Evolutionary conservation across 2,797 vertebrate species (phyloP).

Genomic region (Lepus townsendii): DNA sequence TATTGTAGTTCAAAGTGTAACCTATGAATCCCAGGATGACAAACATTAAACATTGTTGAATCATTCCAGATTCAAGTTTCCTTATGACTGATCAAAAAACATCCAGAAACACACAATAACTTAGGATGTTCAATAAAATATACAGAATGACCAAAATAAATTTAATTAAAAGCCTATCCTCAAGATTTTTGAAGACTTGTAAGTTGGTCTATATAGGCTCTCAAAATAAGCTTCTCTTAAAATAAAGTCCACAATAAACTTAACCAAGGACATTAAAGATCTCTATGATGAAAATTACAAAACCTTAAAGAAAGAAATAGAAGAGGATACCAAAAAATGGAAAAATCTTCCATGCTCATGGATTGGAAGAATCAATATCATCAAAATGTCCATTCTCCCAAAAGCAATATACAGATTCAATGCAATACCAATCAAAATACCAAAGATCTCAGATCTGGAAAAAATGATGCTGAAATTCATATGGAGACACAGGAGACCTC

Average conservation of each 20-base stretch:
- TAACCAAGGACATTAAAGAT: too few relatives aligned
- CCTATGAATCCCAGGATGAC: constrained; percentile 73
- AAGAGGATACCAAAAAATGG: too few relatives aligned
- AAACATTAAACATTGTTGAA: constrained; percentile 80
- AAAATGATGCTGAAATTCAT: too few relatives aligned
- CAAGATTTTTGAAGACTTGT: constrained; percentile 49
- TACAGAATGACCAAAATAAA: constrained; percentile 44
- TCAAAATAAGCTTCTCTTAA: constrained; percentile 5
- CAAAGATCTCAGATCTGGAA: too few relatives aligned
- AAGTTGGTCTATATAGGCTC: constrained; percentile 45
- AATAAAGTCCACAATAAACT: neutral
- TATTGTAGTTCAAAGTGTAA: constrained; percentile 81
- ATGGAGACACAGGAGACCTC: too few relatives aligned
- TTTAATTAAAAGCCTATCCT: constrained; percentile 31
- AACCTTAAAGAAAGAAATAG: too few relatives aligned
- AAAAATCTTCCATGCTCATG: too few relatives aligned
- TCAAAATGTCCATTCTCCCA: too few relatives aligned
- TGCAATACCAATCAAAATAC: too few relatives aligned
- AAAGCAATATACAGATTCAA: too few relatives aligned
- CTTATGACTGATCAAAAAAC: constrained; percentile 76
- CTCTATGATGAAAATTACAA: too few relatives aligned
- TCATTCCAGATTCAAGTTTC: constrained; percentile 82
- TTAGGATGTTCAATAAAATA: constrained; percentile 73
- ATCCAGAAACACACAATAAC: constrained; percentile 63
- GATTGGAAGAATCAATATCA: too few relatives aligned